A percentile compares a stretch with the other conserved stretches of the same genome.
Evolutionary conservation across 2,888 invertebrate genomes (phyloP).

Genomic region (Epicampocera succincta): DNA sequence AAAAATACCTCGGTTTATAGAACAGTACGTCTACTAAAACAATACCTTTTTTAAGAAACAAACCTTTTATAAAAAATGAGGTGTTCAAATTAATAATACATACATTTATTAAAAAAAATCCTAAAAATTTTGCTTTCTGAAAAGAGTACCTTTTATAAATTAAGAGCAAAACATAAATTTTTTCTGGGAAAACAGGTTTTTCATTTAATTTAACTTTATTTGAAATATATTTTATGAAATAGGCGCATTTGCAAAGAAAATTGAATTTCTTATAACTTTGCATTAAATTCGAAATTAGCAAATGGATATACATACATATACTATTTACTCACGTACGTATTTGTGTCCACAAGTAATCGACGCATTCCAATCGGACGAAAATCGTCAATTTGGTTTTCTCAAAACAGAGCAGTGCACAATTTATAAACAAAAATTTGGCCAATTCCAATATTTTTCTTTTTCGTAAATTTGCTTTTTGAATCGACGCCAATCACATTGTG

Average conservation of each 20-base stretch:
- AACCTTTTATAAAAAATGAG: too few species aligned
- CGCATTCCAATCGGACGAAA: conserved; percentile 23
- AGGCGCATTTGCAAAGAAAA: too few species aligned
- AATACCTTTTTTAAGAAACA: too few species aligned
- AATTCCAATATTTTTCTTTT: conserved; percentile 35
- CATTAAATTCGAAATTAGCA: too few species aligned
- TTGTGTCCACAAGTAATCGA: not conserved
- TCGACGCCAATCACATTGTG: conserved; percentile 20
- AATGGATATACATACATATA: not conserved
- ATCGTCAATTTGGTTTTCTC: conserved; percentile 8
- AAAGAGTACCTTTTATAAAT: not conserved
- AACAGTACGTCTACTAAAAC: too few species aligned
- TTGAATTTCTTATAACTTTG: too few species aligned
- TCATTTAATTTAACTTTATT: too few species aligned
- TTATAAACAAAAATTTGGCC: conserved; percentile 25
- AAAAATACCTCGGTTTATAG: not conserved
- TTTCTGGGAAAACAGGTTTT: too few species aligned
- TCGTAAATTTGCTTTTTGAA: conserved; percentile 13
- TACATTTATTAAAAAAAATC: too few species aligned
- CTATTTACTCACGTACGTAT: too few species aligned
- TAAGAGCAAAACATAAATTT: not conserved
- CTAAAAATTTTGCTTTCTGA: not conserved
- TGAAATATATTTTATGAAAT: too few species aligned
- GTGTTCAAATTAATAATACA: too few species aligned
- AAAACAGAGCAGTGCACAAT: not conserved